Conservation (phyloP, 2,113 vertebrate species). For the Labeo catla region DNA sequence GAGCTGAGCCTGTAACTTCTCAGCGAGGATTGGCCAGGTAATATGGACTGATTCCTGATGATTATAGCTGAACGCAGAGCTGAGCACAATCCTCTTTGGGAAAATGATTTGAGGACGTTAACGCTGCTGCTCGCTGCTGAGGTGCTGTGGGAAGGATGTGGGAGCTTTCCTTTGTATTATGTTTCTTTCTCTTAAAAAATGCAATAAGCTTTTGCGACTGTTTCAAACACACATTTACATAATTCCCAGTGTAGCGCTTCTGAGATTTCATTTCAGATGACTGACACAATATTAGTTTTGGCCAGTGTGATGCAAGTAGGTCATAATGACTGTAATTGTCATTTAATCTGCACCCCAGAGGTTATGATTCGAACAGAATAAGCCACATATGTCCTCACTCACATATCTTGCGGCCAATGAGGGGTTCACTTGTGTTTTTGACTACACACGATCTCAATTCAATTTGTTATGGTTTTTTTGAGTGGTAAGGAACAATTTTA, state of each 20-base stretch:
- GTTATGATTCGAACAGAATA: constrained; percentile 7
- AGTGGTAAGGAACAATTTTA: not conserved
- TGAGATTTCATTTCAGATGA: constrained; percentile 3
- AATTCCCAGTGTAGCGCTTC: not conserved
- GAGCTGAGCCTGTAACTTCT: not conserved
- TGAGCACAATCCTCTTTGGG: constrained; percentile 59
- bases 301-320: too few relatives aligned
- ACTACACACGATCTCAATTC: not conserved
- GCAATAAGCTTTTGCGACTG: not conserved
- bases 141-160: constrained; percentile 51
- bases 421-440: not conserved
- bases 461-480: constrained; percentile 1
- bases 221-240: not conserved
- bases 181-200: not conserved
- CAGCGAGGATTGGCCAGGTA: constrained; percentile 42
- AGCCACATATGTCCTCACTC: not conserved
- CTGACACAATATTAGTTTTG: not conserved
- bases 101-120: constrained; percentile 69
- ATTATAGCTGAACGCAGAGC: constrained; percentile 59
- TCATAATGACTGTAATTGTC: not conserved
- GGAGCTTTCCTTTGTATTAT: constrained; percentile 35
- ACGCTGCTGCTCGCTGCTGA: constrained; percentile 64
- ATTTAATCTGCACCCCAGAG: not conserved
- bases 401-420: not conserved
- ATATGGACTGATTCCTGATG: constrained; percentile 54